A percentile compares a stretch with the other conserved stretches of the same genome.
Conservation (phyloP, 92 coral and sea anemone species). For the Isaurus tuberculatus region DNA sequence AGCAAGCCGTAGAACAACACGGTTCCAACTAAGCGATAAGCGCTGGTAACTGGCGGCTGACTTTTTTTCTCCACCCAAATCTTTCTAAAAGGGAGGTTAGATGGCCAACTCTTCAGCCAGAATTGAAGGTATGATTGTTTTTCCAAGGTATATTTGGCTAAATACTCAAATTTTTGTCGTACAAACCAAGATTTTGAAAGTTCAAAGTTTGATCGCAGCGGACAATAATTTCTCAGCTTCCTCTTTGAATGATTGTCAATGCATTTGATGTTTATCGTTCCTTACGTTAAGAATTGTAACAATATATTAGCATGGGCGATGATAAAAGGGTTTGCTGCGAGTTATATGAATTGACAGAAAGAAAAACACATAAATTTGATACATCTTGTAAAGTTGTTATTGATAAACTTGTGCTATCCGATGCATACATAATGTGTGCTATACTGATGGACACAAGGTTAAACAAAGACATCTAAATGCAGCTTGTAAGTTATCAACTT, state of each 20-base stretch:
- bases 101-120: slow-evolving; percentile 11
- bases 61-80: neutral
- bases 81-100: neutral
- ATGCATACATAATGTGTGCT: too few species aligned
- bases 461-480: too few species aligned
- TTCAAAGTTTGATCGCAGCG: neutral
- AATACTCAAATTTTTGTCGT: neutral
- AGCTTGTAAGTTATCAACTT: too few species aligned
- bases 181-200: neutral
- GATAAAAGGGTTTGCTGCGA: too few species aligned
- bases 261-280: neutral
- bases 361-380: too few species aligned
- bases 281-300: neutral
- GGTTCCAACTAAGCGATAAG: neutral
- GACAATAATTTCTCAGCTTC: neutral
- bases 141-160: neutral
- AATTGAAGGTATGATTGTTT: slow-evolving; percentile 14
- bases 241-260: neutral
- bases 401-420: too few species aligned
- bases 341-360: neutral
- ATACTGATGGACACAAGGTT: too few species aligned
- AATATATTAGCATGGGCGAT: neutral
- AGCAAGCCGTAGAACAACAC: neutral
- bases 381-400: too few species aligned
- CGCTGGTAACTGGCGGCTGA: neutral